Evolutionary conservation across 2,888 invertebrate genomes (phyloP), one percentile per base, ranked within the genome.

Genomic region (Nomada hirtipes): DNA sequence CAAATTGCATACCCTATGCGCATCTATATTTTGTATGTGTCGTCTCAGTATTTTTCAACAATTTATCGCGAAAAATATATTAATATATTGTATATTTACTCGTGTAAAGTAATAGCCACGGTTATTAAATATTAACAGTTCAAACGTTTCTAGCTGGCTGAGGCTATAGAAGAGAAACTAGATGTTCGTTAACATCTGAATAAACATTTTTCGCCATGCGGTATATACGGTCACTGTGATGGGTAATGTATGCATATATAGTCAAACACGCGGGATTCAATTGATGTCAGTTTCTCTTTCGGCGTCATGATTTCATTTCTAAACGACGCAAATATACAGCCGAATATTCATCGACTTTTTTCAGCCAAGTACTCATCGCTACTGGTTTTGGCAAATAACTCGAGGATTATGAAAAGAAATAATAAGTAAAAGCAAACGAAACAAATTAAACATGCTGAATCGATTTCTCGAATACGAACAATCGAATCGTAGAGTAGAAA

Each of bases 261-360:
- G 59, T 13, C 29, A 53, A 75, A 77, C 53, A 67, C 23, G 18
- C 53, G 53, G 18, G 42, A 23, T 60, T 36, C 57, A 15, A 67
- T 75, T 53, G 65, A 75, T 75, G 60, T 60, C 60, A 65, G 65
- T 20, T 36, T 53, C 53, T 13, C 44, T 53, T 77, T 67, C 59
- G 4, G 65, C 10, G 2, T 42, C 57, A 44, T 67, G 77, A 67
- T 67, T 60, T 77, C 60, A 67, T 67, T 60, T 53, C 44, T 60
- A 15, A 44, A 55, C 10, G n/a, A 75, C 52, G 20, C 47, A 67
- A 65, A 77, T 67, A 75, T 60, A 52, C 64, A 15, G 20, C 50
- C 11, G 42, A 50, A 42, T n/a, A 26, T 70, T 57, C 47, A 63
- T 23, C 23, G 20, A 61, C 18, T 42, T 42, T 29, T 42, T 69